Evolutionary conservation across 2,797 vertebrate species (phyloP).

Genomic region (Sebastes steindachneri): DNA sequence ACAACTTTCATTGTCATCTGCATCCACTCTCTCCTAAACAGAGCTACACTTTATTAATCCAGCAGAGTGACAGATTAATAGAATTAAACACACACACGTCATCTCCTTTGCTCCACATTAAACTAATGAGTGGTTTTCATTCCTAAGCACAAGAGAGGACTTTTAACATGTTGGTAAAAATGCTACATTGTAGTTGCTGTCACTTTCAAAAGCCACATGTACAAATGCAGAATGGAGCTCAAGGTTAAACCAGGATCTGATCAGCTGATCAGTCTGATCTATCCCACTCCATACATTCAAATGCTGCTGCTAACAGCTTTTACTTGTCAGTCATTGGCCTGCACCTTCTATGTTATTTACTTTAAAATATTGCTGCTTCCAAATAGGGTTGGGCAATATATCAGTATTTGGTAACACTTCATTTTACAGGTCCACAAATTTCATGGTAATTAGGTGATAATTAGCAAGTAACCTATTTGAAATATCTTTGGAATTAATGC

Average conservation of each 20-base stretch:
- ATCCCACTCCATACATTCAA: neutral
- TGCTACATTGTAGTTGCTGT: neutral
- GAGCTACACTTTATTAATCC: neutral
- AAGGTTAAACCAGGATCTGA: conserved; percentile 7
- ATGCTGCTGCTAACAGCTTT: neutral
- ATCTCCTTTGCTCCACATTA: neutral
- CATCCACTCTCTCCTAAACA: neutral
- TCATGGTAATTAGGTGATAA: too few species aligned
- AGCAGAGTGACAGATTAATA: neutral
- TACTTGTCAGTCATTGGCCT: neutral
- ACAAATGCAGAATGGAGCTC: neutral
- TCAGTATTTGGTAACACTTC: too few species aligned
- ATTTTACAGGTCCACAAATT: too few species aligned
- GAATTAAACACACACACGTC: neutral
- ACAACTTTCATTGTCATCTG: neutral
- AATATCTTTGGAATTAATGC: too few species aligned
- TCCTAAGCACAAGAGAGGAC: neutral
- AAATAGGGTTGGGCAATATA: too few species aligned
- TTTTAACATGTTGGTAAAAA: neutral
- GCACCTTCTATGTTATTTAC: neutral
- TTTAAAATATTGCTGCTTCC: neutral
- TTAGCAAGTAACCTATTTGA: too few species aligned
- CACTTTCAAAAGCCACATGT: neutral
- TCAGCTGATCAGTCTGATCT: neutral
- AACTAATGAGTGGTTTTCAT: conserved; percentile 2